Percentiles rank a stretch among this genome's conserved stretches.
Evolutionary conservation across 2,888 invertebrate species (phyloP).

Genomic region (Charanyca ferruginea): DNA sequence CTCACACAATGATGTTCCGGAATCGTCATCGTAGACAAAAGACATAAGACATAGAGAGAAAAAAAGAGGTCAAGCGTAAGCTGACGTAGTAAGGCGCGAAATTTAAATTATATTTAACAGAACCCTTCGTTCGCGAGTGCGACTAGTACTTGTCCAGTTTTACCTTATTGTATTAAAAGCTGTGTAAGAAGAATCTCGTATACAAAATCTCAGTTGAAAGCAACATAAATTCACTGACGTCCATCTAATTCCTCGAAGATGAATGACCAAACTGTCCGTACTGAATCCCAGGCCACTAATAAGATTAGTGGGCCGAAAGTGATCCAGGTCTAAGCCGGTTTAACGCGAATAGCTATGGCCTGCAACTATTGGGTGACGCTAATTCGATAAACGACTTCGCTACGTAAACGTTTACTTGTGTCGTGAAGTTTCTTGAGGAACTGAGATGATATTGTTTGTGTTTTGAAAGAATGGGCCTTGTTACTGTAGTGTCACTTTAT

Average conservation of each 20-base stretch:
- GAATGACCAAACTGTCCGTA: slow-evolving; percentile 33
- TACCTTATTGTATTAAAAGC: too few species aligned
- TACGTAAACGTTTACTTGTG: slow-evolving; percentile 24
- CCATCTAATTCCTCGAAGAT: slow-evolving; percentile 32
- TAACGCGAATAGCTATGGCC: slow-evolving; percentile 43
- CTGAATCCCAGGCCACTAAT: slow-evolving; percentile 48
- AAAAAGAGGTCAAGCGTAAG: too few species aligned
- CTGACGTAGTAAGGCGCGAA: too few species aligned
- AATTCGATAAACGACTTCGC: slow-evolving; percentile 48
- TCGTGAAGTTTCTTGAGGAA: slow-evolving; percentile 10
- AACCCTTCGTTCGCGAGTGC: too few species aligned
- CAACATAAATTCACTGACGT: slow-evolving; percentile 28
- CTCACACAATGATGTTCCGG: too few species aligned
- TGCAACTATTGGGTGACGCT: slow-evolving; percentile 47
- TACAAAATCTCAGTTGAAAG: slow-evolving; percentile 6
- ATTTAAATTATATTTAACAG: too few species aligned
- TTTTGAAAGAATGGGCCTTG: not conserved
- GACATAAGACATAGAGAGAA: too few species aligned
- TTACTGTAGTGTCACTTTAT: not conserved
- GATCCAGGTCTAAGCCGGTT: slow-evolving; percentile 61
- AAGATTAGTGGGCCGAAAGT: slow-evolving; percentile 57
- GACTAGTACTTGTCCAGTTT: too few species aligned
- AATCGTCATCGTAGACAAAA: too few species aligned
- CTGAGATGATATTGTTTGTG: not conserved
- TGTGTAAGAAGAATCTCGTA: not conserved